Conservation (phyloP, 2,113 vertebrate genomes). For the Scartelaos histophorus region DNA sequence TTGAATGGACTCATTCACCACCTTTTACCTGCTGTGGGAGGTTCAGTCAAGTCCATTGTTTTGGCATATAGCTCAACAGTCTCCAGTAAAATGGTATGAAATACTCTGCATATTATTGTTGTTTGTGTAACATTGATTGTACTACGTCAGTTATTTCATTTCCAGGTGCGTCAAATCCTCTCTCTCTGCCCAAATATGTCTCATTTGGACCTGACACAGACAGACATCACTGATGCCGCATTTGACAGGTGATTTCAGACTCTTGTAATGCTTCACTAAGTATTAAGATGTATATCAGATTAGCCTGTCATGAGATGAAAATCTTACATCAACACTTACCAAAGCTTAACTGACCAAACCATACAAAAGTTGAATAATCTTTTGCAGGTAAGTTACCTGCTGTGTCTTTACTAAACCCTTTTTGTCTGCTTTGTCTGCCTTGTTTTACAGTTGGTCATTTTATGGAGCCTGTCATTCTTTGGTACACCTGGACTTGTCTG, state of each 20-base stretch:
- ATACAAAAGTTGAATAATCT: background rate
- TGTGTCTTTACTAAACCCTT: background rate
- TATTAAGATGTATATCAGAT: too few relatives aligned
- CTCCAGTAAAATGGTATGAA: constrained; percentile 95
- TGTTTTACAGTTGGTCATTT: constrained; percentile 83
- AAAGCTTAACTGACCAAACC: background rate
- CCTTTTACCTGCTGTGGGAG: constrained; percentile 86
- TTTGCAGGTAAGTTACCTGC: background rate
- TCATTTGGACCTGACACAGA: constrained; percentile 94
- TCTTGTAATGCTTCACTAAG: background rate
- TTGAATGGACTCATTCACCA: constrained; percentile 91
- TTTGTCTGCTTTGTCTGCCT: background rate
- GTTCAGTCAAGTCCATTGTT: constrained; percentile 89
- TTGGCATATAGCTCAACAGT: constrained; percentile 91
- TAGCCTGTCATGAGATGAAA: too few relatives aligned
- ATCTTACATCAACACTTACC: too few relatives aligned
- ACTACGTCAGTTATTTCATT: constrained; percentile 13
- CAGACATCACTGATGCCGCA: constrained; percentile 83
- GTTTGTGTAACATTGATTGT: background rate
- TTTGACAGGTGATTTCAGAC: constrained; percentile 73
- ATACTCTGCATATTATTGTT: background rate
- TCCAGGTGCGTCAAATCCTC: constrained; percentile 92
- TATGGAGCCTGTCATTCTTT: constrained; percentile 84
- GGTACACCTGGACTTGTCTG: constrained; percentile 91
- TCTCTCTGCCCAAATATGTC: constrained; percentile 90